Evolutionary conservation across 1,140 invertebrate genomes (phyloP).

Genomic region (Lucilia cuprina): DNA sequence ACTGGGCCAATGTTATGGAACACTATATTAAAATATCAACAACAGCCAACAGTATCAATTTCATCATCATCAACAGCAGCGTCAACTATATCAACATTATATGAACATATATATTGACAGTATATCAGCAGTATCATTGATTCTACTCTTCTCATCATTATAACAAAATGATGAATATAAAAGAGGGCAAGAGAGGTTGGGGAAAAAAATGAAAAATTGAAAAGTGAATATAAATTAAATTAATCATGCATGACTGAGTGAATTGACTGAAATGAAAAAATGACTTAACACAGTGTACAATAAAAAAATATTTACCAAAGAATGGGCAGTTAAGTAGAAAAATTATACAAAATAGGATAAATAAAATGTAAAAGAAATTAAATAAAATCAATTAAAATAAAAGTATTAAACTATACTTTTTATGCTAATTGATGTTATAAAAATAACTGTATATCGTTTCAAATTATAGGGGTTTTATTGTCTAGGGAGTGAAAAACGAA

Average conservation of each 20-base stretch:
- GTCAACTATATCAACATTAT: neutral
- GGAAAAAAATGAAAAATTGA: slow-evolving; percentile 4
- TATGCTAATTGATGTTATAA: no score
- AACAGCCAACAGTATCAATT: no score
- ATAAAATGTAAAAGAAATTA: neutral
- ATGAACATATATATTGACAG: neutral
- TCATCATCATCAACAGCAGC: no score
- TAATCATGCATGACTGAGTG: neutral
- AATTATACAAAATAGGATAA: neutral
- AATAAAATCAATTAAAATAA: no score
- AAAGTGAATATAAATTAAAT: slow-evolving; percentile 9
- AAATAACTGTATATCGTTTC: no score
- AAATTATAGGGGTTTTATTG: no score
- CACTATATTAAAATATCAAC: neutral
- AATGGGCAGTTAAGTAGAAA: neutral
- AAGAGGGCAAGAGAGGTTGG: neutral
- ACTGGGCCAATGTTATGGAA: neutral
- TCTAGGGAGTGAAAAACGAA: no score
- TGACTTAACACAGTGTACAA: no score
- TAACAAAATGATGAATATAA: neutral
- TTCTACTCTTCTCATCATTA: neutral
- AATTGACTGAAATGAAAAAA: no score
- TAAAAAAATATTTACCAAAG: no score
- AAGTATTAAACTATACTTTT: no score
- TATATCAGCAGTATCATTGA: neutral